phyloP scores from a whole-genome alignment of 2,113 vertebrate genomes.

The Phocoena phocoena region DNA sequence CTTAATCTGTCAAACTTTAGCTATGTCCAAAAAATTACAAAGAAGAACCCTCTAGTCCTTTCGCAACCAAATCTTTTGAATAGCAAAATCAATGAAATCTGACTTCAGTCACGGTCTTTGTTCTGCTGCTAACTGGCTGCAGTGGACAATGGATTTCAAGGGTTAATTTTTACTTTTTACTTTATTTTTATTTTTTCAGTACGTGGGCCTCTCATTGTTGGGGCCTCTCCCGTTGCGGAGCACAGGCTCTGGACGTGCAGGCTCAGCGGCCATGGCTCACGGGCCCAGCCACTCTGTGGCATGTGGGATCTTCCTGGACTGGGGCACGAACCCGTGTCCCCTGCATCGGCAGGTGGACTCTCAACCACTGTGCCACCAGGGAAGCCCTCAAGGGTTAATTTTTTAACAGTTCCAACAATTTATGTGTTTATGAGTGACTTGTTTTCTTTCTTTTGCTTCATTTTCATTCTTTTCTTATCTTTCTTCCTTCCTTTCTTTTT shows the following conservation, averaged over 20 bases:
- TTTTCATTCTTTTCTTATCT: background rate
- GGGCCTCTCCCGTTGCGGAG: too few relatives aligned
- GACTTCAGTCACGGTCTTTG: background rate
- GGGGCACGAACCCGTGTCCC: too few relatives aligned
- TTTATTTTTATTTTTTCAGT: too few relatives aligned
- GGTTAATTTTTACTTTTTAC: background rate
- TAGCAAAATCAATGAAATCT: background rate
- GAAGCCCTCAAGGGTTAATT: background rate
- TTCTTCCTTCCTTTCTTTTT: background rate
- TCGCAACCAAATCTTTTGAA: background rate
- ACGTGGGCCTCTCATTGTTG: too few relatives aligned
- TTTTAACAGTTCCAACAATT: background rate
- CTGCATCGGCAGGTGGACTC: too few relatives aligned
- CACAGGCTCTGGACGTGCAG: too few relatives aligned
- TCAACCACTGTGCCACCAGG: too few relatives aligned
- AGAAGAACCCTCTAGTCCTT: background rate
- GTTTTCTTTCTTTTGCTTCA: background rate
- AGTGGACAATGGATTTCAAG: background rate
- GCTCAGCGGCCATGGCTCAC: too few relatives aligned
- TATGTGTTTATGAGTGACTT: background rate
- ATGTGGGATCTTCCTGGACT: too few relatives aligned
- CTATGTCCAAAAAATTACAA: background rate
- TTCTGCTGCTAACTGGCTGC: background rate
- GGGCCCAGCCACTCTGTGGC: rapidly evolving
- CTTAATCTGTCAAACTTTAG: background rate